Conservation (phyloP, 2,113 vertebrate species). For the Drymodes brunneopygia region DNA sequence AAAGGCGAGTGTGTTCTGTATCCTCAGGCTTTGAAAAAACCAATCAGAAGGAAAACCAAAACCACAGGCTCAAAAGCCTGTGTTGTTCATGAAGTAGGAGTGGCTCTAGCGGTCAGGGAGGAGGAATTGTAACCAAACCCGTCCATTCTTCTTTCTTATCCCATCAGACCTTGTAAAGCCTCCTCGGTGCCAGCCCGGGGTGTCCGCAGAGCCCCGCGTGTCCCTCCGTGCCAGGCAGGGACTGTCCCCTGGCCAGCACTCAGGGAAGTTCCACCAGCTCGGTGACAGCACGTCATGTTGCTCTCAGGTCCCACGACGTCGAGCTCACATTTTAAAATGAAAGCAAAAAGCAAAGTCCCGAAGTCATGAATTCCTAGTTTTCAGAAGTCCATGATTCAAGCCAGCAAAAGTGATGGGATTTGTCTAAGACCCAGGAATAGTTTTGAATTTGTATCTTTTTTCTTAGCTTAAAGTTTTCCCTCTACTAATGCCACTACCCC, state of each 20-base stretch:
- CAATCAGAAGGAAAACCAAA: neutral
- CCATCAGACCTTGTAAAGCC: neutral
- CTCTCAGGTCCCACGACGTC: accelerated
- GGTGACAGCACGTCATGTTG: accelerated
- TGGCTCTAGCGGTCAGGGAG: neutral
- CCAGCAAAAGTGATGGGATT: neutral
- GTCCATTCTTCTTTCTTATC: neutral
- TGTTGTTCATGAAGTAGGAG: neutral
- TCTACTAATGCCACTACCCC: neutral
- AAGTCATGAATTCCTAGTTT: neutral
- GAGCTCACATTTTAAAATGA: neutral
- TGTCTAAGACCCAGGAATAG: neutral
- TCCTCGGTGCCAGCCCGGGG: accelerated
- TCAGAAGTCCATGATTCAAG: neutral
- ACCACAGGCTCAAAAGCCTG: neutral
- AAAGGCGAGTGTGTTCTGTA: neutral
- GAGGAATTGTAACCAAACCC: neutral
- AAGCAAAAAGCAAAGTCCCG: neutral
- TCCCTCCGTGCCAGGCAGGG: accelerated
- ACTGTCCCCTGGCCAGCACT: neutral
- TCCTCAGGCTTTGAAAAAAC: neutral
- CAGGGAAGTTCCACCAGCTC: neutral
- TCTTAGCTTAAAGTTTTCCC: neutral
- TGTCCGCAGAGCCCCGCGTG: accelerated
- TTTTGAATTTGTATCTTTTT: neutral